A percentile compares a stretch with the other conserved stretches of the same genome.
These are phyloP conservation scores for Crematogaster levior DNA, from an alignment of 2,888 invertebrate species.

Conservation along the genomic window DNA sequence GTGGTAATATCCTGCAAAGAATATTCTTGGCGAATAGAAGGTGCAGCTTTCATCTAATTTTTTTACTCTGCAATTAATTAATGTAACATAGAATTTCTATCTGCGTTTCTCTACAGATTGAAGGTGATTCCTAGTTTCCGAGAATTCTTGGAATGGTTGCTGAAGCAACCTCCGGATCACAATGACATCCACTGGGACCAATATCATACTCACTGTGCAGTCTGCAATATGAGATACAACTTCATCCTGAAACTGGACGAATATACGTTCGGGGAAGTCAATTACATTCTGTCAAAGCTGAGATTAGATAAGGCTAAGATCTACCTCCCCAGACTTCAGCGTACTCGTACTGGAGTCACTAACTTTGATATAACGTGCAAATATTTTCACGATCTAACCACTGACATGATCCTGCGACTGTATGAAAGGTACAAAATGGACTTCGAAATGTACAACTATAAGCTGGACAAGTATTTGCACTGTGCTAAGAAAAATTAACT, in stretches of 20 bases:
- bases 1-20: constrained; percentile 72
- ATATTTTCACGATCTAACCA: constrained; percentile 80
- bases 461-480: constrained; percentile 76
- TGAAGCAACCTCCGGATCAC: constrained; percentile 72
- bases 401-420: constrained; percentile 75
- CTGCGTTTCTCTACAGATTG: constrained; percentile 71
- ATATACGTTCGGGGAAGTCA: constrained; percentile 74
- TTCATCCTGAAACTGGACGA: constrained; percentile 81
- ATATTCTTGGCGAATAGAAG: constrained; percentile 79
- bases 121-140: constrained; percentile 82
- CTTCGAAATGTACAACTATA: constrained; percentile 84
- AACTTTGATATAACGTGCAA: constrained; percentile 78
- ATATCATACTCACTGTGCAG: constrained; percentile 82
- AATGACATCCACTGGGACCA: constrained; percentile 84
- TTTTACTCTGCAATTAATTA: background rate
- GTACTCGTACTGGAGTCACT: constrained; percentile 77
- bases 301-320: constrained; percentile 63
- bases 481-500: constrained; percentile 69
- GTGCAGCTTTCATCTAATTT: constrained; percentile 62
- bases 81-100: background rate
- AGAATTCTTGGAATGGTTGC: constrained; percentile 82
- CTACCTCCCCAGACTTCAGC: constrained; percentile 75
- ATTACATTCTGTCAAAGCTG: constrained; percentile 77
- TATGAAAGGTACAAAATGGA: constrained; percentile 82
- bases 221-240: constrained; percentile 80